Conservation (phyloP, 1,140 invertebrate species). For the Pseudomyrmex gracilis region DNA sequence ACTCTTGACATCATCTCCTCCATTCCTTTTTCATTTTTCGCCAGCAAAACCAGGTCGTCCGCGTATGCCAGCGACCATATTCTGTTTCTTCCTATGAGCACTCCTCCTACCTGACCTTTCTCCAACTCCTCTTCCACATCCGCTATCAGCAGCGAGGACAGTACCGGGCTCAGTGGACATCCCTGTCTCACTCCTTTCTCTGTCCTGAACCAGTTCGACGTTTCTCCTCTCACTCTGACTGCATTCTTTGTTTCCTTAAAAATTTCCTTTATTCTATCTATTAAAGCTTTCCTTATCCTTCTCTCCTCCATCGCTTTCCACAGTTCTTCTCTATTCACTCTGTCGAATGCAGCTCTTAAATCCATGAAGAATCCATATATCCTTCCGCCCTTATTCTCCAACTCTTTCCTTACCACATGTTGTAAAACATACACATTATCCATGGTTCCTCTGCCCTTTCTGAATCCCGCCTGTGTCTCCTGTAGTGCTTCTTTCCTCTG, state of each 20-base stretch:
- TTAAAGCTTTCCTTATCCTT: not conserved
- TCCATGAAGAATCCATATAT: not conserved
- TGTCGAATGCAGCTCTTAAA: too few relatives aligned
- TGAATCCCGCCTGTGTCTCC: too few relatives aligned
- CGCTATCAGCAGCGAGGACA: too few relatives aligned
- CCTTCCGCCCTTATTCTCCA: not conserved
- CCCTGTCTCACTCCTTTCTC: conserved; percentile 1
- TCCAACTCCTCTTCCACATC: conserved; percentile 3
- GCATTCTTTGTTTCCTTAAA: not conserved
- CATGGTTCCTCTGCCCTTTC: not conserved
- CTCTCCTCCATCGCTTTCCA: not conserved
- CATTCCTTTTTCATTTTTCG: not conserved
- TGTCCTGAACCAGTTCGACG: not conserved
- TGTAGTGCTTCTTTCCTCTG: not conserved
- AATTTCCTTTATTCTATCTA: not conserved
- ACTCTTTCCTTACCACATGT: conserved; percentile 6
- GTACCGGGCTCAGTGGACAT: not conserved
- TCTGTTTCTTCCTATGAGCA: too few relatives aligned
- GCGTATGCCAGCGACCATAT: too few relatives aligned
- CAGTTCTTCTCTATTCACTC: not conserved
- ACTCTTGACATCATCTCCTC: not conserved
- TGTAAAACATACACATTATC: not conserved
- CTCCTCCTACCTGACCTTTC: not conserved
- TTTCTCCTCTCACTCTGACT: not conserved
- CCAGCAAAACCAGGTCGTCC: too few relatives aligned